Percentiles rank a stretch among this genome's conserved stretches.
Evolutionary conservation across 2,797 vertebrate species (phyloP).

Genomic region (Parambassis ranga): DNA sequence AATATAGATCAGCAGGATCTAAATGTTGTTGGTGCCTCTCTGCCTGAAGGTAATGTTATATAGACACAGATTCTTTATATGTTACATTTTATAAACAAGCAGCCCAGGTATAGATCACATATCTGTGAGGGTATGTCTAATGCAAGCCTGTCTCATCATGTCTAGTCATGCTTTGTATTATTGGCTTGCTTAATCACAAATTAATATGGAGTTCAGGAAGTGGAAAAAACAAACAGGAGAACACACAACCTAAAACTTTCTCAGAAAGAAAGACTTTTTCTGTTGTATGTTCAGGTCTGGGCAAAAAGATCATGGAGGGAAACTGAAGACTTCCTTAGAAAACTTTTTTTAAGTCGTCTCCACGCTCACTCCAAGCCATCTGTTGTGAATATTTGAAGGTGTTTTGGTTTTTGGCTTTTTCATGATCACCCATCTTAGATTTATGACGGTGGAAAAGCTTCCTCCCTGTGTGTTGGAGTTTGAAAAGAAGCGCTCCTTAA

Average conservation of each 20-base stretch:
- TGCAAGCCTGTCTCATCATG: too few relatives aligned
- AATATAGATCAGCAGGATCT: too few relatives aligned
- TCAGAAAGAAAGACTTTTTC: neutral
- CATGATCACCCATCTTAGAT: constrained; percentile 47
- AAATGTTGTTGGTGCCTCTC: too few relatives aligned
- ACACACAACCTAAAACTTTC: neutral
- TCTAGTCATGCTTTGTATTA: too few relatives aligned
- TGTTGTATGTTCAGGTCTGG: neutral
- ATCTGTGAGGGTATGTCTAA: too few relatives aligned
- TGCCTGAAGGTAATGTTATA: too few relatives aligned
- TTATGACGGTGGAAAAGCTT: constrained; percentile 32
- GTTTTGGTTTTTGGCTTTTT: constrained; percentile 52
- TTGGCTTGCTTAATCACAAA: too few relatives aligned
- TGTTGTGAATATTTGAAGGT: constrained; percentile 63
- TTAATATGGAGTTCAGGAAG: too few relatives aligned
- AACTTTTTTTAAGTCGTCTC: constrained; percentile 6
- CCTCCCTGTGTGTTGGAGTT: constrained; percentile 10
- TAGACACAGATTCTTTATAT: too few relatives aligned
- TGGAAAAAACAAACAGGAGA: neutral
- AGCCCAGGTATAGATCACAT: too few relatives aligned
- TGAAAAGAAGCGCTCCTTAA: constrained; percentile 20
- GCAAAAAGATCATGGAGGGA: too few relatives aligned
- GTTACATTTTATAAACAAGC: too few relatives aligned
- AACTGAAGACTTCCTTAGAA: constrained; percentile 20
- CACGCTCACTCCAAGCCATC: constrained; percentile 11